A percentile compares a stretch with the other conserved stretches of the same genome.
Conservation (phyloP, 2,888 invertebrate species). For the Agrenia bidenticulata region DNA sequence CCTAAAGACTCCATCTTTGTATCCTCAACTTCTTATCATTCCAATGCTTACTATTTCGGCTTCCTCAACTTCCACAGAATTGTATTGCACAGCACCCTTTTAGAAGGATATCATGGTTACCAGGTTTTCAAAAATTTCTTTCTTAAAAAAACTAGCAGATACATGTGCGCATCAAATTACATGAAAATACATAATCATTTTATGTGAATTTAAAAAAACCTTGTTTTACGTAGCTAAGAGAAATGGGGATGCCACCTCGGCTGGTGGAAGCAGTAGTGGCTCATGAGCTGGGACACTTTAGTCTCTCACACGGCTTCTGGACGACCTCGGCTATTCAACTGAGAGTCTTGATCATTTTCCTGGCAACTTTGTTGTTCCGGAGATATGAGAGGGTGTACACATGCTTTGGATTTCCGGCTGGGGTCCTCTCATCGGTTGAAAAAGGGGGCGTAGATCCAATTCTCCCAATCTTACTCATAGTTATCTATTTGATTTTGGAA, state of each 20-base stretch:
- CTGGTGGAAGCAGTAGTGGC: conserved; percentile 23
- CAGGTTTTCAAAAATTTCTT: too few species aligned
- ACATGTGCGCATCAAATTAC: too few species aligned
- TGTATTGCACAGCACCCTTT: conserved; percentile 2
- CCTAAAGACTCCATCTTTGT: conserved; percentile 11
- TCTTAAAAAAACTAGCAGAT: too few species aligned
- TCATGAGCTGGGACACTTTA: conserved; percentile 30
- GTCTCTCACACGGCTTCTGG: not conserved
- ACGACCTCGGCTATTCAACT: conserved; percentile 12
- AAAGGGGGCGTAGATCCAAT: not conserved
- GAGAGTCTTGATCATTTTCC: not conserved
- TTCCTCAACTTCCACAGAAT: conserved; percentile 17
- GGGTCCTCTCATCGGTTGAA: not conserved
- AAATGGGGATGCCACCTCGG: not conserved
- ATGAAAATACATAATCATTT: too few species aligned
- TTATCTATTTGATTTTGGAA: not conserved
- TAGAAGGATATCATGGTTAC: not conserved
- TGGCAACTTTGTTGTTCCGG: not conserved
- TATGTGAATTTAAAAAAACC: too few species aligned
- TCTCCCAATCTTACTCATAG: not conserved
- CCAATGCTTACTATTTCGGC: conserved; percentile 23
- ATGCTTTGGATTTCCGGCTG: conserved; percentile 4
- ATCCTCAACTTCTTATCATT: not conserved
- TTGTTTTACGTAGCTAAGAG: too few species aligned
- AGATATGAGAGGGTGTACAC: not conserved